Evolutionary conservation across 2,113 vertebrate genomes (phyloP).

Genomic region (Eulemur rufifrons): DNA sequence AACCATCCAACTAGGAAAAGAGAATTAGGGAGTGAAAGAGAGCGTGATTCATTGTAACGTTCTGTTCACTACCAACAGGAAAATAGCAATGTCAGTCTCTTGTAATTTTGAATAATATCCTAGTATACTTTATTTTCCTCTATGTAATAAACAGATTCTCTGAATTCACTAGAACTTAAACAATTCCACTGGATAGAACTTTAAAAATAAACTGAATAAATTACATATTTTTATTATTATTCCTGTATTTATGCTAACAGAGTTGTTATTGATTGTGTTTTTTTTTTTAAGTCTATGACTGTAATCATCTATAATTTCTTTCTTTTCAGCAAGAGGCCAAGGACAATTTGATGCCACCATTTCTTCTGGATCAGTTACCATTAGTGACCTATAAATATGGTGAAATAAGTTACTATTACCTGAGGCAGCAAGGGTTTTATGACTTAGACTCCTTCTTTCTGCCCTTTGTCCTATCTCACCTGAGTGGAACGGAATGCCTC

Average conservation of each 20-base stretch:
- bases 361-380: constrained; percentile 49
- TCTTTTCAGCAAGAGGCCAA: constrained; percentile 54
- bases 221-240: neutral
- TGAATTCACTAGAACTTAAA: neutral
- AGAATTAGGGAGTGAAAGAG: neutral
- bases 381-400: constrained; percentile 61
- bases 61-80: neutral
- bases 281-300: neutral
- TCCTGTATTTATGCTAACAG: neutral
- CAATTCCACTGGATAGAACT: neutral
- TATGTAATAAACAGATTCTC: neutral
- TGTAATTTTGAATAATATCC: neutral
- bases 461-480: constrained; percentile 53
- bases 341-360: neutral
- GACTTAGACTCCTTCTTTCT: constrained; percentile 49
- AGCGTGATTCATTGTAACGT: neutral
- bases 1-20: neutral
- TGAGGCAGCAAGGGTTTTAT: constrained; percentile 58
- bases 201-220: neutral
- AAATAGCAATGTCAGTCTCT: neutral
- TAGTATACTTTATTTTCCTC: neutral
- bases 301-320: neutral
- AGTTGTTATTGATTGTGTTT: neutral
- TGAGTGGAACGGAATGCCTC: constrained; percentile 62
- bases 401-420: constrained; percentile 68